These are phyloP conservation scores for Spermophilus dauricus DNA, from an alignment of 2,113 vertebrate species.

Conservation along the genomic window DNA sequence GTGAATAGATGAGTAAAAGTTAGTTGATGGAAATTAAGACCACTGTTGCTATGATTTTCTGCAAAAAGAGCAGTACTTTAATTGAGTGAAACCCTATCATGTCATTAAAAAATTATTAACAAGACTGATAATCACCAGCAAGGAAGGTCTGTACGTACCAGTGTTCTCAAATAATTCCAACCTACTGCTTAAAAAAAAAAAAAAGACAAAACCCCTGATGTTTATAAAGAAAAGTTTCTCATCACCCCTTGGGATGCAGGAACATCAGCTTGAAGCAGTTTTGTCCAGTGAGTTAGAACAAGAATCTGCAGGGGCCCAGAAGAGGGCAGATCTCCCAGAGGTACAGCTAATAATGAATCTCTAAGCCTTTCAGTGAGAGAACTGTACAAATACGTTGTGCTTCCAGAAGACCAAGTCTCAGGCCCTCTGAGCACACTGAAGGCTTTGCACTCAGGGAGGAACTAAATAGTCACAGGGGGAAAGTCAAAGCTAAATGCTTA, in stretches of 20 bases:
- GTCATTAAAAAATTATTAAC: background rate
- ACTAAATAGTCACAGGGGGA: slow-evolving; percentile 13
- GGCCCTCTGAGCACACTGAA: background rate
- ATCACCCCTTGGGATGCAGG: background rate
- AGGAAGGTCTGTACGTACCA: background rate
- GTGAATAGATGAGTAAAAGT: background rate
- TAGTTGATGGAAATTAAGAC: background rate
- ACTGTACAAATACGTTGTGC: background rate
- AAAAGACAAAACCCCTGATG: background rate
- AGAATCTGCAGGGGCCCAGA: background rate
- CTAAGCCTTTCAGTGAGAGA: background rate
- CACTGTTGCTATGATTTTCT: background rate
- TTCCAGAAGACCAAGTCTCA: background rate
- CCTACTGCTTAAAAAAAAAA: background rate
- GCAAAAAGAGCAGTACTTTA: background rate
- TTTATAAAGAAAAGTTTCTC: background rate
- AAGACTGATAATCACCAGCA: background rate
- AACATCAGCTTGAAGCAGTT: background rate
- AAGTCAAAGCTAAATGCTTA: background rate
- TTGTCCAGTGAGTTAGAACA: background rate
- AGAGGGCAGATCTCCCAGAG: background rate
- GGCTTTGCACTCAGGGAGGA: background rate
- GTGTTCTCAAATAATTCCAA: background rate
- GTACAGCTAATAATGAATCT: background rate
- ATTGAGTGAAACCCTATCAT: background rate